Percentiles rank a stretch among this genome's conserved stretches.
These are phyloP conservation scores for Tychaedon coryphoeus DNA, from an alignment of 2,113 vertebrate genomes.

Conservation along the genomic window DNA sequence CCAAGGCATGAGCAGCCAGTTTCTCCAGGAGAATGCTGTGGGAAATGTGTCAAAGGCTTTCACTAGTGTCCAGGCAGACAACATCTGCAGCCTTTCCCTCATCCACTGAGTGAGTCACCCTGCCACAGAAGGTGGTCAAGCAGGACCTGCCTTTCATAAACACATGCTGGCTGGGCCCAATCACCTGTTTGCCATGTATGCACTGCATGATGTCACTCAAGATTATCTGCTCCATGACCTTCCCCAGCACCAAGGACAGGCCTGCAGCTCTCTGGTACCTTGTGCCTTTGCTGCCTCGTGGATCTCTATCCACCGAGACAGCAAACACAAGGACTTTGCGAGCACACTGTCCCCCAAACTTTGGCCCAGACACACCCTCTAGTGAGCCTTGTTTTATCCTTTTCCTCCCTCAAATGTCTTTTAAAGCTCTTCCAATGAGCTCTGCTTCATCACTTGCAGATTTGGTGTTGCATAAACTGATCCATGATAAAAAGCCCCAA, in stretches of 20 bases:
- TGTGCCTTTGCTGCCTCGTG: not conserved
- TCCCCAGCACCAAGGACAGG: not conserved
- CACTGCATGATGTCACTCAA: no score
- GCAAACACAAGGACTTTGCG: not conserved
- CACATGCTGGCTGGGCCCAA: not conserved
- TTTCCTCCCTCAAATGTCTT: not conserved
- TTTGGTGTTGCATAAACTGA: not conserved
- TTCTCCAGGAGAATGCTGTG: not conserved
- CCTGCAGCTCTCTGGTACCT: not conserved
- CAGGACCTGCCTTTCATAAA: not conserved
- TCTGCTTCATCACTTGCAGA: not conserved
- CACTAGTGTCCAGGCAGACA: not conserved
- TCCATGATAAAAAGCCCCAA: not conserved
- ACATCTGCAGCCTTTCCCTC: not conserved
- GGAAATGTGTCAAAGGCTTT: not conserved
- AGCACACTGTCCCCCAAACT: not conserved
- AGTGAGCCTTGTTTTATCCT: not conserved
- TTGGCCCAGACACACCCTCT: not conserved
- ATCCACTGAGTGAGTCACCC: not conserved
- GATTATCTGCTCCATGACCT: not conserved
- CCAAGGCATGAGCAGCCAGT: not conserved
- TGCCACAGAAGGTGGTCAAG: not conserved
- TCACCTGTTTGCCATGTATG: accelerated
- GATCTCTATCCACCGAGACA: not conserved
- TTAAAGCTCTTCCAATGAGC: not conserved